These are phyloP conservation scores for Python bivittatus DNA, from an alignment of 2,113 vertebrate species.

Conservation along the genomic window DNA sequence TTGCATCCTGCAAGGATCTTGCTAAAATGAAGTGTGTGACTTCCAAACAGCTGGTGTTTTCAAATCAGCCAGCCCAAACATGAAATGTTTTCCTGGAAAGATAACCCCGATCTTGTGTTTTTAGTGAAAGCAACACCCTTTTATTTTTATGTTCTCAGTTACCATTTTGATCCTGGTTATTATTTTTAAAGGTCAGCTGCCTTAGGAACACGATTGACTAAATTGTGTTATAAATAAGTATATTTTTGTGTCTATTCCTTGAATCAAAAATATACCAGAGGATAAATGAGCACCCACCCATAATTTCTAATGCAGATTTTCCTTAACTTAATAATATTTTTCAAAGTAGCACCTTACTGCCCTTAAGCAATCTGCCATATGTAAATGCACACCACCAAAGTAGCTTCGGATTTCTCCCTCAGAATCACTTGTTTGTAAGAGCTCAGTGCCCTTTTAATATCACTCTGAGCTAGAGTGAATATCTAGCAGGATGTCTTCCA, in stretches of 20 bases:
- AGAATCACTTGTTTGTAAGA: neutral
- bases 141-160: neutral
- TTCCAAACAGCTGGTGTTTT: neutral
- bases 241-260: neutral
- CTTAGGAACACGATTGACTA: neutral
- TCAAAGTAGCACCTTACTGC: neutral
- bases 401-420: neutral
- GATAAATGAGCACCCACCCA: neutral
- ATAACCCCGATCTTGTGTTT: neutral
- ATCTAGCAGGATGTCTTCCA: neutral
- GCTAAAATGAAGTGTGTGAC: neutral
- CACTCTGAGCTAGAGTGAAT: neutral
- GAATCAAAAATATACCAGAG: neutral
- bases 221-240: neutral
- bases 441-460: neutral
- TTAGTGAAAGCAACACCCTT: neutral
- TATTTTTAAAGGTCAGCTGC: neutral
- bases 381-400: neutral
- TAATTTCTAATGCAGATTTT: neutral
- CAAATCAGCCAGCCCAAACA: neutral
- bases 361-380: neutral
- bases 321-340: neutral
- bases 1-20: neutral
- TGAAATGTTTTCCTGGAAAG: neutral
- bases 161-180: neutral